A percentile compares a stretch with the other conserved stretches of the same genome.
Conservation (phyloP, 2,797 vertebrate genomes). For the Typhlichthys eigenmanni region DNA sequence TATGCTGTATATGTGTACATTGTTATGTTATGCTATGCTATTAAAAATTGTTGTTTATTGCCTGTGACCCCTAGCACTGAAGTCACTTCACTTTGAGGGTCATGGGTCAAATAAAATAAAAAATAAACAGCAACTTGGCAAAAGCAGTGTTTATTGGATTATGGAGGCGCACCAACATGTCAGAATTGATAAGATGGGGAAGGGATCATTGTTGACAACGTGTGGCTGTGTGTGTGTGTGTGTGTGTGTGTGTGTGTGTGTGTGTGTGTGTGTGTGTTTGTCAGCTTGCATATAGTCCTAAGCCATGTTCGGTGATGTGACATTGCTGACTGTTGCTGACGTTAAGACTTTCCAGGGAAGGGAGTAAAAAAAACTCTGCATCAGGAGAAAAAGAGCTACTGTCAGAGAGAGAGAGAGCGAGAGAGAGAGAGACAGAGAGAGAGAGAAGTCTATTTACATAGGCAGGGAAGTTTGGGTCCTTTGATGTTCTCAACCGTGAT, state of each 20-base stretch:
- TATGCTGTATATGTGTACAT: not conserved
- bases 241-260: slow-evolving; percentile 11
- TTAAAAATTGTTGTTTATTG: too few species aligned
- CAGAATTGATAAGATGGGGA: slow-evolving; percentile 37
- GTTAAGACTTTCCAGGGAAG: slow-evolving; percentile 68
- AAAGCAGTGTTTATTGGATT: slow-evolving; percentile 25
- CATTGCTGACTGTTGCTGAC: slow-evolving; percentile 80
- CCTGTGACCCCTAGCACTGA: too few species aligned
- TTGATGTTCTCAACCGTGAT: slow-evolving; percentile 46
- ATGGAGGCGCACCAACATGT: slow-evolving; percentile 15
- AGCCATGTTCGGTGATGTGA: slow-evolving; percentile 76
- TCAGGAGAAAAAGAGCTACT: slow-evolving; percentile 73
- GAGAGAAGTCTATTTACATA: slow-evolving; percentile 43
- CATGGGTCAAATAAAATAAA: too few species aligned
- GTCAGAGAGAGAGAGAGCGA: slow-evolving; percentile 35
- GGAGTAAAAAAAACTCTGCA: slow-evolving; percentile 52
- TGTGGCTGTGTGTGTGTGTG: slow-evolving; percentile 1
- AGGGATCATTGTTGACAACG: slow-evolving; percentile 51
- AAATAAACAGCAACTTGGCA: not conserved
- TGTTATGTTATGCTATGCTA: too few species aligned
- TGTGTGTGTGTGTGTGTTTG: slow-evolving; percentile 28
- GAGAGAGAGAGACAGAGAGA: slow-evolving; percentile 4
- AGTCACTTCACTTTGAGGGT: too few species aligned
- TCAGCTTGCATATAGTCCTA: slow-evolving; percentile 64
- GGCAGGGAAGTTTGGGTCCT: slow-evolving; percentile 41